Percentiles rank a stretch among this genome's conserved stretches.
Evolutionary conservation across 2,797 vertebrate species (phyloP).

Genomic region (Tapirus indicus): DNA sequence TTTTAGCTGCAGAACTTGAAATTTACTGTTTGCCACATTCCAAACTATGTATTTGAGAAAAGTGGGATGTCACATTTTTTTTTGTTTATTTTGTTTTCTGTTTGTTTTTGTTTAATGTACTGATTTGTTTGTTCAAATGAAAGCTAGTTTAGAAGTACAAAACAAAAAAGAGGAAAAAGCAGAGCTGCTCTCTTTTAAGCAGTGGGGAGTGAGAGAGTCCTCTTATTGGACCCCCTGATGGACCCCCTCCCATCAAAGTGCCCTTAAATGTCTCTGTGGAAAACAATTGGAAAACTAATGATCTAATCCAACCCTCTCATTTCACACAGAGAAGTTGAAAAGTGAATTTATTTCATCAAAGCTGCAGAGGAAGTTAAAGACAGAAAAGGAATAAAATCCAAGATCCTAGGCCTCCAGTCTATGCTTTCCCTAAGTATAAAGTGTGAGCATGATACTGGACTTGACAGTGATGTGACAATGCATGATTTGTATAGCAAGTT

Average conservation of each 20-base stretch:
- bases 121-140: neutral
- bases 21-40: neutral
- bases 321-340: slow-evolving; percentile 18
- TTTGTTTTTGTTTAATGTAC: neutral
- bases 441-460: accelerated
- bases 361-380: neutral
- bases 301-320: neutral
- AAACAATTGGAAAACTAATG: slow-evolving; percentile 9
- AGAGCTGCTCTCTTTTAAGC: neutral
- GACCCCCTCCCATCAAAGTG: neutral
- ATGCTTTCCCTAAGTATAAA: neutral
- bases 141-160: neutral
- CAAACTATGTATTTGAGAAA: neutral
- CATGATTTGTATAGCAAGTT: neutral
- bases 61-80: neutral
- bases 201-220: neutral
- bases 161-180: neutral
- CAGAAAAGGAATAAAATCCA: neutral
- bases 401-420: neutral
- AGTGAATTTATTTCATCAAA: slow-evolving; percentile 33
- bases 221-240: neutral
- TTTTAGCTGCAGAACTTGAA: neutral
- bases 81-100: neutral
- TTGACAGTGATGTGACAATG: neutral
- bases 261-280: neutral